phyloP scores from a whole-genome alignment of 2,888 invertebrate species.

The Latrodectus elegans region DNA sequence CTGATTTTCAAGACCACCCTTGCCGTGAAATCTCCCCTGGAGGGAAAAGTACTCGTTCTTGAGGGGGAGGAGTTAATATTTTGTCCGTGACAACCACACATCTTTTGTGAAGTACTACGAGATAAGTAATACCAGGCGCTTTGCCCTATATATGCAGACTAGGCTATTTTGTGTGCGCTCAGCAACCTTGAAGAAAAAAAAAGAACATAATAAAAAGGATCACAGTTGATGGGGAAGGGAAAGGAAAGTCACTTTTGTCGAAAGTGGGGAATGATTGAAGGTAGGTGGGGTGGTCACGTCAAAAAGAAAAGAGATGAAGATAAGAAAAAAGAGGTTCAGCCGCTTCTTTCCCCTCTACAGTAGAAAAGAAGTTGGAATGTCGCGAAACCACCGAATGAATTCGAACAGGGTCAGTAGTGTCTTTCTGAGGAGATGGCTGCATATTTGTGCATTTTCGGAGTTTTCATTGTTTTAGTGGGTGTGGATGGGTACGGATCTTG shows the following conservation, averaged over 20 bases:
- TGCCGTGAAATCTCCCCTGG: background rate
- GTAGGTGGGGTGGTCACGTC: background rate
- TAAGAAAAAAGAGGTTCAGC: background rate
- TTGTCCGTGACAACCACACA: background rate
- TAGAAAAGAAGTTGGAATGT: background rate
- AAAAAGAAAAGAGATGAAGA: background rate
- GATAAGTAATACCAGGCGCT: background rate
- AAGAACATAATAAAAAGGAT: background rate
- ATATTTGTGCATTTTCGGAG: background rate
- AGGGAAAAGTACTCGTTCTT: background rate
- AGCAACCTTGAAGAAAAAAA: background rate
- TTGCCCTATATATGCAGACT: background rate
- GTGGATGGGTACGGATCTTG: conserved; percentile 76
- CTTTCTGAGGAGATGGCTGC: conserved; percentile 4
- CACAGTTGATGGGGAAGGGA: background rate
- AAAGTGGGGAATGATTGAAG: background rate
- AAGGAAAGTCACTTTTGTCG: background rate
- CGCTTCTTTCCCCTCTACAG: background rate
- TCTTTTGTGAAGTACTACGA: background rate
- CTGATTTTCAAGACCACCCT: conserved; percentile 26
- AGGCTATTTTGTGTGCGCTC: background rate
- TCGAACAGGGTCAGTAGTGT: background rate
- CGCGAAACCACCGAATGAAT: background rate
- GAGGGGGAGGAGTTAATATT: conserved; percentile 14
- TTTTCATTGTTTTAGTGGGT: background rate